A percentile compares a stretch with the other conserved stretches of the same genome.
These are phyloP conservation scores for Geophilus truncorum DNA, from an alignment of 2,888 invertebrate species.

Conservation along the genomic window DNA sequence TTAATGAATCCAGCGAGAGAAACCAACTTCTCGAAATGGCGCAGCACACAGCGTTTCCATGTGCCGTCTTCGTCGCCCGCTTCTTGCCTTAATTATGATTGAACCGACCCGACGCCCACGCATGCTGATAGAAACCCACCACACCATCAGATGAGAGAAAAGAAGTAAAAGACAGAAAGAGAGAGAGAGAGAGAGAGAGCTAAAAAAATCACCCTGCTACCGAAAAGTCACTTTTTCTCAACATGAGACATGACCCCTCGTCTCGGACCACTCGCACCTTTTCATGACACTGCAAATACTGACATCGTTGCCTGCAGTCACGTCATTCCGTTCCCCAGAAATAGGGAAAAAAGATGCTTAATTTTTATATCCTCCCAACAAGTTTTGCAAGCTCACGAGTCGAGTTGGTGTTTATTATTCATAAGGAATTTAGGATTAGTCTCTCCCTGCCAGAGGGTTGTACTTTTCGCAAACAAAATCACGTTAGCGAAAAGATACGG, in stretches of 20 bases:
- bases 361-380: background rate
- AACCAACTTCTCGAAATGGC: background rate
- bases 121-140: background rate
- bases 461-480: too few species aligned
- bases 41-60: background rate
- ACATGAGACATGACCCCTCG: background rate
- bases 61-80: background rate
- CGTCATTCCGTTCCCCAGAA: background rate
- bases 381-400: too few species aligned
- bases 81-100: conserved; percentile 25
- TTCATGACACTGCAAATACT: background rate
- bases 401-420: too few species aligned
- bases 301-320: background rate
- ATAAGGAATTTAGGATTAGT: too few species aligned
- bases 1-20: conserved; percentile 23
- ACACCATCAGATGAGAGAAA: background rate
- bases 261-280: background rate
- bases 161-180: background rate
- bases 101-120: conserved; percentile 10
- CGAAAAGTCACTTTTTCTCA: background rate
- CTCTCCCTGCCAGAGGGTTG: too few species aligned
- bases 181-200: too few species aligned
- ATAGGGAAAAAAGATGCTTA: background rate
- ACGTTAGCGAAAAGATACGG: too few species aligned
- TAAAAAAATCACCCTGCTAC: background rate